Evolutionary conservation across 2,888 invertebrate species (phyloP), one percentile per base, ranked within the genome.

Genomic region (Phragmatobia fuliginosa): DNA sequence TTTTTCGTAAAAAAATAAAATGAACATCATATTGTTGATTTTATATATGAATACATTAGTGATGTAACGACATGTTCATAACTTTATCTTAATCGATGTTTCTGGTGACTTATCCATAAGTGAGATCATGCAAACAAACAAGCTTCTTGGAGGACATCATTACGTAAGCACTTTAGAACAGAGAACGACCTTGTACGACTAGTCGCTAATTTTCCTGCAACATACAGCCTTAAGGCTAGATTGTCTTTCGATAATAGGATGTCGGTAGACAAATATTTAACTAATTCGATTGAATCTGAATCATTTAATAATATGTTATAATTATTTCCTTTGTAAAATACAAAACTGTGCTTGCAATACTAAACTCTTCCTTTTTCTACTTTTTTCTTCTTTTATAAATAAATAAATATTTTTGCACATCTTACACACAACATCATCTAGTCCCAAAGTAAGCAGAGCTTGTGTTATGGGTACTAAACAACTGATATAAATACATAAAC

Each of bases 21-120:
- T 66, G 31, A 41, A 66, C 58, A 65, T 65, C 28, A 28, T 21
- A 38, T 21, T 38, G 41, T 41, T 58, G 18, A 41, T 21, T 59
- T 66, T 58, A 59, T 31, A 31, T 56, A 28, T 65, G 11, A 31
- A 33, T 41, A 31, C 7, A 38, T 31, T 21, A 41, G 18, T 58
- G 31, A 59, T 31, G 36, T 58, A 41, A 31, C 65, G 31, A 36
- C 28, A 16, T 41, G 32, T 21, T 49, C 33, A 60, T 60, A 59
- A 60, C 33, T n/a, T n/a, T 66, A 41, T 28, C 8, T 33, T 66
- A 36, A 49, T 49, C 28, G 28, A 25, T 65, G 25, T 52, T 64
- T 64, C 21, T 49, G 32, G n/a, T 5, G 14, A 64, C 36, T 36
- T 64, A 11, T 25, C 36, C 36, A 21, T 56, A 28, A 52, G 36